Conservation (phyloP, 2,797 vertebrate species). For the Botia almorhae region DNA sequence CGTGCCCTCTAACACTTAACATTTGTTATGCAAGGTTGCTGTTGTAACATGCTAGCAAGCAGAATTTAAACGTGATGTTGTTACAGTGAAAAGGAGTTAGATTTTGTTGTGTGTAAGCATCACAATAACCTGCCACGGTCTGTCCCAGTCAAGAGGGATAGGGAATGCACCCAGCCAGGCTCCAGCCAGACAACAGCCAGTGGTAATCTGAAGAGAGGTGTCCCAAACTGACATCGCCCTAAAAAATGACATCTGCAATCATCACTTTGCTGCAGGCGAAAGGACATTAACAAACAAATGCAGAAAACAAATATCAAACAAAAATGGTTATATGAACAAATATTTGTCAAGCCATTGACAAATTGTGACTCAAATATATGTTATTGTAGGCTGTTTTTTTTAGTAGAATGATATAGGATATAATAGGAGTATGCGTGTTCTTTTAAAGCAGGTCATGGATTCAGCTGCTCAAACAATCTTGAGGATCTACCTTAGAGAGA, state of each 20-base stretch:
- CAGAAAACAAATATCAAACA: neutral
- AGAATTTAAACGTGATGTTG: neutral
- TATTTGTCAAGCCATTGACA: neutral
- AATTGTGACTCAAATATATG: neutral
- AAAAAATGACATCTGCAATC: slow-evolving; percentile 50
- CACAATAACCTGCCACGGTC: slow-evolving; percentile 77
- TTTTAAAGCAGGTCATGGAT: neutral
- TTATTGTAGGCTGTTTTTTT: neutral
- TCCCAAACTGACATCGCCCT: slow-evolving; percentile 95
- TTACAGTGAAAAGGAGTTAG: neutral
- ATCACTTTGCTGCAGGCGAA: neutral
- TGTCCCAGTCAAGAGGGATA: slow-evolving; percentile 81
- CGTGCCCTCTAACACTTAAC: neutral
- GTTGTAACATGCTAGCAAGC: neutral
- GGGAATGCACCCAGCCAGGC: slow-evolving; percentile 95
- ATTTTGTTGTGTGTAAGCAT: neutral
- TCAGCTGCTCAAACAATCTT: neutral
- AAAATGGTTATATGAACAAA: neutral
- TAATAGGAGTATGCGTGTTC: neutral
- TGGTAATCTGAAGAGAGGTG: slow-evolving; percentile 92
- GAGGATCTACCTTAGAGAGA: slow-evolving; percentile 10
- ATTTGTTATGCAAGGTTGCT: neutral
- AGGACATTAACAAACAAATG: neutral
- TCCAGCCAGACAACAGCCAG: slow-evolving; percentile 85
- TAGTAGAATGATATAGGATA: neutral